These are phyloP conservation scores for Minunthozetes semirufus DNA, from an alignment of 2,888 invertebrate genomes.

Conservation along the genomic window DNA sequence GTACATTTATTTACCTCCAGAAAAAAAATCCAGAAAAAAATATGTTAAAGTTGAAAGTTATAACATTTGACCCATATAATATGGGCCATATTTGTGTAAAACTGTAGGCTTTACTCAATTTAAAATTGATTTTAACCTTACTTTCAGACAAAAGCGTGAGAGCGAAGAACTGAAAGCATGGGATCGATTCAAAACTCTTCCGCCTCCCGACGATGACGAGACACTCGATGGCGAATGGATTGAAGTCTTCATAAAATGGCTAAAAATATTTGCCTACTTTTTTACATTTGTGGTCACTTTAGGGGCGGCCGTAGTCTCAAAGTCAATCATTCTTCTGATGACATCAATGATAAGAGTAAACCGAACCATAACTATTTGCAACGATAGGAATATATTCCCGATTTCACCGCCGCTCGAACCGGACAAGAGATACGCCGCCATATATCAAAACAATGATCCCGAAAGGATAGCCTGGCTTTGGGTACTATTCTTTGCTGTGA, in stretches of 20 bases:
- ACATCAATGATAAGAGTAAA: slow-evolving; percentile 74
- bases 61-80: too few relatives aligned
- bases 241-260: slow-evolving; percentile 38
- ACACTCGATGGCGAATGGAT: slow-evolving; percentile 26
- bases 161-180: slow-evolving; percentile 16
- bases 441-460: slow-evolving; percentile 21
- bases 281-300: slow-evolving; percentile 40
- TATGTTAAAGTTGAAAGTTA: too few relatives aligned
- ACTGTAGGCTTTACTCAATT: too few relatives aligned
- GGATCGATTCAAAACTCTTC: slow-evolving; percentile 36
- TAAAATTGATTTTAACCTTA: too few relatives aligned
- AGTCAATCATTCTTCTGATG: slow-evolving; percentile 66
- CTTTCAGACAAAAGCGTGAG: too few relatives aligned
- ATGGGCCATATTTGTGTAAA: too few relatives aligned
- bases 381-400: slow-evolving; percentile 35
- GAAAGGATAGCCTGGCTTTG: slow-evolving; percentile 47
- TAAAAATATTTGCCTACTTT: slow-evolving; percentile 41
- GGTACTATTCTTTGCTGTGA: slow-evolving; percentile 45
- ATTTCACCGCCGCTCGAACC: slow-evolving; percentile 30
- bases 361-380: slow-evolving; percentile 49
- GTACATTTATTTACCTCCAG: too few relatives aligned
- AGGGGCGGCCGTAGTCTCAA: slow-evolving; percentile 38
- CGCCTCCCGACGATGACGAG: slow-evolving; percentile 36
- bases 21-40: too few relatives aligned
- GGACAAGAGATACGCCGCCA: slow-evolving; percentile 25